A percentile compares a stretch with the other conserved stretches of the same genome.
Conservation (phyloP, 1,140 invertebrate genomes). For the Drosophila prosaltans region DNA sequence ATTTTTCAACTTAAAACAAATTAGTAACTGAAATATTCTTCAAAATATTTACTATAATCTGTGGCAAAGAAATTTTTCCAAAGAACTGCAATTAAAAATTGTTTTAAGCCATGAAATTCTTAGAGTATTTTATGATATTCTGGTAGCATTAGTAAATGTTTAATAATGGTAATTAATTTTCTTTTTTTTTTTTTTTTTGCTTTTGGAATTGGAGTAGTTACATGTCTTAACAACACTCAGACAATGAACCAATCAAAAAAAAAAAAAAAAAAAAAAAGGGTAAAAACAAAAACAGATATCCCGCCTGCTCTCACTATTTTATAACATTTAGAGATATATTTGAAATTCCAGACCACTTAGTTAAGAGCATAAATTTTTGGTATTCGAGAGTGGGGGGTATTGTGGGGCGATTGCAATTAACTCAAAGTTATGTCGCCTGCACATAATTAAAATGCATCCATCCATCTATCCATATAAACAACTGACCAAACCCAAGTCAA, state of each 20-base stretch:
- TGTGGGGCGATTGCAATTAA: slow-evolving; percentile 57
- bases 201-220: slow-evolving; percentile 23
- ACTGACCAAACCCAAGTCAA: slow-evolving; percentile 26
- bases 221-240: slow-evolving; percentile 9
- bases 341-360: slow-evolving; percentile 11
- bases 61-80: too few relatives aligned
- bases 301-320: not conserved
- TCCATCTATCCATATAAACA: slow-evolving; percentile 7
- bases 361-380: slow-evolving; percentile 5
- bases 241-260: slow-evolving; percentile 8
- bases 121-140: not conserved
- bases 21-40: too few relatives aligned
- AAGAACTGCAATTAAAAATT: too few relatives aligned
- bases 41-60: too few relatives aligned
- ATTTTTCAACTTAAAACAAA: too few relatives aligned
- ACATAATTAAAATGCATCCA: slow-evolving; percentile 67
- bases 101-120: too few relatives aligned
- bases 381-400: slow-evolving; percentile 11
- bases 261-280: not conserved
- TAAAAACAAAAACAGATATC: not conserved
- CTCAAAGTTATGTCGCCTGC: slow-evolving; percentile 67
- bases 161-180: not conserved
- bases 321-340: not conserved
- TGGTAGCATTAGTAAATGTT: not conserved
- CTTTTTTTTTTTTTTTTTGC: not conserved